A percentile compares a stretch with the other conserved stretches of the same genome.
These are phyloP conservation scores for Palaemon carinicauda DNA, from an alignment of 1,140 invertebrate species.

Conservation along the genomic window DNA sequence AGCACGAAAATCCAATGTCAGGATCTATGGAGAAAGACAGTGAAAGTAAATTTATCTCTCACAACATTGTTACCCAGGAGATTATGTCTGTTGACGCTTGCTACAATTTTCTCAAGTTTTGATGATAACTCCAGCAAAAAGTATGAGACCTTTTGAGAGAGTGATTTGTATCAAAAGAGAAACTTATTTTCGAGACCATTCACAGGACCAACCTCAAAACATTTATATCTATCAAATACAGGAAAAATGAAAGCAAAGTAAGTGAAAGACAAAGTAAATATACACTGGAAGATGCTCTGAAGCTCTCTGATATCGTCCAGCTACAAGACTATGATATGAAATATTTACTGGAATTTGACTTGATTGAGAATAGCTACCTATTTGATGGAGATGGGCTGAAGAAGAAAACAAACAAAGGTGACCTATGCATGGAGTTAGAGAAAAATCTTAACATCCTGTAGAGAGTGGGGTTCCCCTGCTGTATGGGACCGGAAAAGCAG, in stretches of 20 bases:
- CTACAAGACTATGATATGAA: background rate
- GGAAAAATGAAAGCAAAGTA: background rate
- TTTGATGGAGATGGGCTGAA: too few species aligned
- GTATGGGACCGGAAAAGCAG: too few species aligned
- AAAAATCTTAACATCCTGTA: too few species aligned
- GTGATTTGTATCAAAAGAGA: background rate
- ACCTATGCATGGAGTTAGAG: too few species aligned
- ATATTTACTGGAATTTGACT: background rate
- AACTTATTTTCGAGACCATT: background rate
- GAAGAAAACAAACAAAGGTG: too few species aligned
- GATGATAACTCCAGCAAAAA: background rate
- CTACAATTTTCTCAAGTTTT: background rate
- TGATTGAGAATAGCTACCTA: background rate
- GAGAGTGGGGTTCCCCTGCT: too few species aligned
- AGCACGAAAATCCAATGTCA: background rate
- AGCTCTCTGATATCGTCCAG: background rate
- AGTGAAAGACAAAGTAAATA: background rate
- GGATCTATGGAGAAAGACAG: background rate
- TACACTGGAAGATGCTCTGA: background rate
- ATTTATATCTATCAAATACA: background rate
- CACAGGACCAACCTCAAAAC: too few species aligned
- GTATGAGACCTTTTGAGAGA: background rate
- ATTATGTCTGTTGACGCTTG: background rate
- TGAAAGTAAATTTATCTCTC: background rate
- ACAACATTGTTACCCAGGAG: background rate